Percentiles rank a stretch among this genome's conserved stretches.
These are phyloP conservation scores for Drosophila mojavensis DNA, from an alignment of 1,140 invertebrate species.

Conservation along the genomic window DNA sequence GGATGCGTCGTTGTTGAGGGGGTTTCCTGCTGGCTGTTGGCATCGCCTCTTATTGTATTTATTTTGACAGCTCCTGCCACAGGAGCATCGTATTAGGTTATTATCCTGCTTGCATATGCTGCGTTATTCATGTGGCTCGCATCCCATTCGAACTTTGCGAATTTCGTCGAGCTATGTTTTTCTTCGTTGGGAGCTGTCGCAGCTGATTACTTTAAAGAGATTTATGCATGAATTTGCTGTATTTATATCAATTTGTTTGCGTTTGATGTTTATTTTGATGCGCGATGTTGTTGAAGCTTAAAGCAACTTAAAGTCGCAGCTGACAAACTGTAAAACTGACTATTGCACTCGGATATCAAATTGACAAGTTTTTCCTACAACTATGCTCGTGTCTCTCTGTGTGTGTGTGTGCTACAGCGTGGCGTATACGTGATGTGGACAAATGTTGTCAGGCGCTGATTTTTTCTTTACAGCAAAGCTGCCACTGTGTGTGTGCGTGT, in stretches of 20 bases:
- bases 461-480: constrained; percentile 42
- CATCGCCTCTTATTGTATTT: constrained; percentile 37
- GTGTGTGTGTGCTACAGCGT: constrained; percentile 23
- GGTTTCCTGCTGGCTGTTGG: neutral
- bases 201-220: constrained; percentile 63
- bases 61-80: constrained; percentile 44
- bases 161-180: constrained; percentile 1
- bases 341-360: constrained; percentile 43
- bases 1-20: neutral
- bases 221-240: constrained; percentile 64
- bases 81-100: constrained; percentile 35
- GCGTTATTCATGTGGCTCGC: constrained; percentile 41
- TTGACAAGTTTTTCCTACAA: constrained; percentile 60
- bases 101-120: constrained; percentile 43
- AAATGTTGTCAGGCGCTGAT: constrained; percentile 69
- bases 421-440: constrained; percentile 75
- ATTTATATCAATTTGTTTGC: constrained; percentile 24
- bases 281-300: constrained; percentile 29
- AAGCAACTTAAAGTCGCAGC: constrained; percentile 28
- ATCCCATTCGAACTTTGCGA: constrained; percentile 11
- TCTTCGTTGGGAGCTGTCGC: constrained; percentile 26
- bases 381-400: constrained; percentile 23
- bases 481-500: neutral
- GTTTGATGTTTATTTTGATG: constrained; percentile 50
- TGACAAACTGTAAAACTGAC: constrained; percentile 11